These are phyloP conservation scores for Lepilemur septentrionalis DNA, from an alignment of 2,797 vertebrate genomes.

Conservation along the genomic window DNA sequence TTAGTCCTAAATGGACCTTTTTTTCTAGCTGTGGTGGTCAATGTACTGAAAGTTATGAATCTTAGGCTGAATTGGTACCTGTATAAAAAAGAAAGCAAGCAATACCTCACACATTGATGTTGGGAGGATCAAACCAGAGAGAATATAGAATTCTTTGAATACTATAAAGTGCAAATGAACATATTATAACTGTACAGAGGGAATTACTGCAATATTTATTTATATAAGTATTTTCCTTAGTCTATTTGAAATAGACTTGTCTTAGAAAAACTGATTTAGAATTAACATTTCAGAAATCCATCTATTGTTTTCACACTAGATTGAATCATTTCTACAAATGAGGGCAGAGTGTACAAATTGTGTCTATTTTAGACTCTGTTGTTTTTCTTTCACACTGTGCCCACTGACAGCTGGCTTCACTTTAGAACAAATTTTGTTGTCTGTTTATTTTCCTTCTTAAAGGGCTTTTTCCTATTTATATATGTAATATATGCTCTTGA, in stretches of 20 bases:
- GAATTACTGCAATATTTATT: conserved; percentile 55
- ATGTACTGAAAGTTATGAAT: background rate
- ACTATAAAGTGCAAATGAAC: background rate
- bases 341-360: background rate
- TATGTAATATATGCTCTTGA: background rate
- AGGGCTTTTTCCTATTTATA: conserved; percentile 4
- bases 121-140: background rate
- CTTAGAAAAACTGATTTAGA: conserved; percentile 52
- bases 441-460: conserved; percentile 53
- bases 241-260: conserved; percentile 34
- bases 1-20: background rate
- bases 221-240: conserved; percentile 37
- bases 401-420: conserved; percentile 57
- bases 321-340: conserved; percentile 51
- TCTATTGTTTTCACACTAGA: background rate
- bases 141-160: background rate
- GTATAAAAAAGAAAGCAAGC: background rate
- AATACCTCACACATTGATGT: background rate
- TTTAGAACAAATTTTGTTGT: background rate
- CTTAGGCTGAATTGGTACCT: background rate
- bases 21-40: background rate
- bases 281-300: conserved; percentile 45
- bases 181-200: background rate
- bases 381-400: conserved; percentile 47
- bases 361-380: conserved; percentile 28